Base-by-base conservation (phyloP, 1,140 invertebrate genomes). In the Solenopsis fugax region DNA sequence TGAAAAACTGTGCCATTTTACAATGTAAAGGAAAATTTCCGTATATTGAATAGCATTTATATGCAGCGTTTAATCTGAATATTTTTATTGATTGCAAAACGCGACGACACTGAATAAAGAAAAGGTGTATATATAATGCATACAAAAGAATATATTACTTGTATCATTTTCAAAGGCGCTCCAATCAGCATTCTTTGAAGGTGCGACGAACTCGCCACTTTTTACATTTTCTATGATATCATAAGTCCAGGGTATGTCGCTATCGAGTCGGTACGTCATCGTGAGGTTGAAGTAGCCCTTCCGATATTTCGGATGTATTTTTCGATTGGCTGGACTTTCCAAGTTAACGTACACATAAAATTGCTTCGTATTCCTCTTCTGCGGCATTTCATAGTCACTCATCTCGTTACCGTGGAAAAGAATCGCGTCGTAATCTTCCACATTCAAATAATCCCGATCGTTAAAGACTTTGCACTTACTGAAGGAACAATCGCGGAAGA, bases 261-360 rank as follows among this genome's bases (percentile, higher is more conserved):
- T 97, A 88, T 97, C 96, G 12, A 96, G 93, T 86, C 96, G 95
- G 90, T 97, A 97, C 4, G 96, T 96, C 94, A 95, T 95, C 29
- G 97, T 97, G 96, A 96, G 96, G 90, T 97, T 97, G 87, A 97
- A 96, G 80, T 93, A 92, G 56, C 87, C 73, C 16, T 93, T 90
- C 34, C 87, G 91, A 29, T 86, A 76, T 0, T 34, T 0, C 92
- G 93, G 91, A 16, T 16, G 12, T 0, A 92, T 21, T 9, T 76
- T 85, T 1, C 91, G 77, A 50, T 92, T 93, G 10, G 52, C 88
- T 16, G 93, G 93, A 48, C 92, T 93, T 62, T 94, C 93, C 37
- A 94, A 62, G 21, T 93, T 92, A 29, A 93, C 91, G 62, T 91
- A 94, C 18, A 94, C 71, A 54, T 94, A 94, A n/a, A 52, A 56